Evolutionary conservation across 1,140 invertebrate genomes (phyloP).

Genomic region (Zelostemma sp.): DNA sequence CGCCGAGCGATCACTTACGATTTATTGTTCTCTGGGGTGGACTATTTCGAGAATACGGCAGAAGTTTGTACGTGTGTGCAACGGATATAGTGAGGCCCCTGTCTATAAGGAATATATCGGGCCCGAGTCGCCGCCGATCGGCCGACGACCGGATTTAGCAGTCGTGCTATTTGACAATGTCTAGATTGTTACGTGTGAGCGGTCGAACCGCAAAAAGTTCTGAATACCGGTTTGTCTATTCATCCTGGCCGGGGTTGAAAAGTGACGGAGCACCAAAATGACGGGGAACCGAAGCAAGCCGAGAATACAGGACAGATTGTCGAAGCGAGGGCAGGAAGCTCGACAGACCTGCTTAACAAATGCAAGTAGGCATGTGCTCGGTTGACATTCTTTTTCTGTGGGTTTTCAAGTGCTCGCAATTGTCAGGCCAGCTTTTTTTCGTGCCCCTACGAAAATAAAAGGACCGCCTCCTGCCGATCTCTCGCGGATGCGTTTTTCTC

Average conservation of each 20-base stretch:
- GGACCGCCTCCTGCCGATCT: slow-evolving; percentile 20
- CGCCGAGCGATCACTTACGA: slow-evolving; percentile 5
- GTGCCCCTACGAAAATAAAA: slow-evolving; percentile 20
- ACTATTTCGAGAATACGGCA: slow-evolving; percentile 26
- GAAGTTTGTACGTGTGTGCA: slow-evolving; percentile 27
- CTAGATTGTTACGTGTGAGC: slow-evolving; percentile 52
- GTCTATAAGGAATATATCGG: slow-evolving; percentile 35
- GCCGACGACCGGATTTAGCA: slow-evolving; percentile 54
- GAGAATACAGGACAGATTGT: slow-evolving; percentile 13
- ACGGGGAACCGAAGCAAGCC: slow-evolving; percentile 27
- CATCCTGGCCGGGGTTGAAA: slow-evolving; percentile 19
- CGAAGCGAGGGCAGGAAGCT: slow-evolving; percentile 50
- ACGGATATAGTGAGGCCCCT: slow-evolving; percentile 35
- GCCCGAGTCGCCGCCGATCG: slow-evolving; percentile 44
- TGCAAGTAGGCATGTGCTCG: slow-evolving; percentile 49
- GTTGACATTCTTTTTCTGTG: slow-evolving; percentile 53
- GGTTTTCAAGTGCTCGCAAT: slow-evolving; percentile 42
- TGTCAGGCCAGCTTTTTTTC: slow-evolving; percentile 40
- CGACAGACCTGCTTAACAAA: slow-evolving; percentile 53
- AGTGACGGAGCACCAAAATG: slow-evolving; percentile 24
- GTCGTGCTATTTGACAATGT: slow-evolving; percentile 58
- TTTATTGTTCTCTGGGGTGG: neutral
- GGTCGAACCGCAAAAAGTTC: slow-evolving; percentile 57
- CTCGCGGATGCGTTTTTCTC: slow-evolving; percentile 18
- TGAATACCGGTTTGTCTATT: slow-evolving; percentile 59